Evolutionary conservation across 2,113 vertebrate species (phyloP), one percentile per base, ranked within the genome.

Genomic region (Microtus oregoni): DNA sequence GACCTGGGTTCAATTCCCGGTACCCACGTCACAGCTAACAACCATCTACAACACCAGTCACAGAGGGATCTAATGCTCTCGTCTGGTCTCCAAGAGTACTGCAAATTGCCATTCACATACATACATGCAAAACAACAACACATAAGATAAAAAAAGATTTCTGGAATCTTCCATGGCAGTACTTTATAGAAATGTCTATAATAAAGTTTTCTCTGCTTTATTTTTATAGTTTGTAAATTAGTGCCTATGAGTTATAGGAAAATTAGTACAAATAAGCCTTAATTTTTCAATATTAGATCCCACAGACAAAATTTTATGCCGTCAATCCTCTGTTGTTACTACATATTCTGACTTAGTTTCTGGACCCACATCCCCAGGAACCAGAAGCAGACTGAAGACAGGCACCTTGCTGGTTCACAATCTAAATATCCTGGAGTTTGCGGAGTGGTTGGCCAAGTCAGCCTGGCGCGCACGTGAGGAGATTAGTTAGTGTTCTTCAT

Each of bases 141-240:
- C 19, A 20, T 58, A 20, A 58, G 6, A 58, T 20, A 58, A 58
- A 58, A 58, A 58, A 20, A 67, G 2, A 76, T 92, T 65, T 73
- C 65, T 65, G 1, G 41, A 85, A 73, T 83, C 13, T 83, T 86
- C 44, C 35, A 90, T 81, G 3, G 24, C 14, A 89, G 19, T 90
- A 22, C 24, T 93, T 41, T 95, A 17, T 68, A 94, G 70, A 81
- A 94, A 73, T 61, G 95, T 32, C 26, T 26, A 0, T 79, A 30
- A 32, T 32, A 70, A 91, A 89, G 1, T 65, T 96, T 89, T 19
- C 6, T 87, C 89, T 88, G 11, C 41, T 93, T 75, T 55, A 3
- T 70, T 58, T 93, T 90, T 61, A 44, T 10, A 58, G 75, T 89
- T 78, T 90, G 17, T 88, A 58, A 95, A 68, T 4, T 19, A 65